Conservation (phyloP, 2,888 invertebrate species). For the Aphodius sticticus region DNA sequence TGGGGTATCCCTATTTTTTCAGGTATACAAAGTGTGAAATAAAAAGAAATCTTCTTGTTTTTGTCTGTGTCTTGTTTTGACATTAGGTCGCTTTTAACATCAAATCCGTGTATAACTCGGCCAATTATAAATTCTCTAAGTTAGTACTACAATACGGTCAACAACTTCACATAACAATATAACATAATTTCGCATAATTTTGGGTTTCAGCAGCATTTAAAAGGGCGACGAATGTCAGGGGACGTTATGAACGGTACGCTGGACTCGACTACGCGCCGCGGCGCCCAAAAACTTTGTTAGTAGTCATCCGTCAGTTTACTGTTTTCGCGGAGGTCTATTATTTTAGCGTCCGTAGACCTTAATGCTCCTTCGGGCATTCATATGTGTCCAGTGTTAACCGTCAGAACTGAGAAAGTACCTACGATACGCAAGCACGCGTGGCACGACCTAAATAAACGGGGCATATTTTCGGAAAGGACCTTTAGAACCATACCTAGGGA, state of each 20-base stretch:
- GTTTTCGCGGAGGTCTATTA: neutral
- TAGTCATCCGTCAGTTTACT: neutral
- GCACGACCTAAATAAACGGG: neutral
- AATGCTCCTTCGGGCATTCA: neutral
- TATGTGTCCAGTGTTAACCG: neutral
- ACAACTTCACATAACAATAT: no score
- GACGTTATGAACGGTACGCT: neutral
- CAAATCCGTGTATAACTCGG: no score
- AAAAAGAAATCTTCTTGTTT: no score
- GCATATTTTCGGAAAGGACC: neutral
- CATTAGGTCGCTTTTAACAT: no score
- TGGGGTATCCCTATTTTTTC: no score
- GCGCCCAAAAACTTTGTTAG: neutral
- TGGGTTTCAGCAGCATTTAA: no score
- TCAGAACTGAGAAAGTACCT: neutral
- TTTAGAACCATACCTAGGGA: neutral
- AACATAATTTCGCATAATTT: no score
- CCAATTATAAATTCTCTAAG: no score
- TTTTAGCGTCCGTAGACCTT: neutral
- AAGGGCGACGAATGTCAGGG: no score
- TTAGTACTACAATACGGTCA: no score
- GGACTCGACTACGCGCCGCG: neutral
- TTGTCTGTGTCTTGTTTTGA: no score
- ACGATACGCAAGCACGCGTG: neutral
- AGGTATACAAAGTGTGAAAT: no score